phyloP scores from a whole-genome alignment of 2,888 invertebrate species.

The Ochropleura leucogaster region DNA sequence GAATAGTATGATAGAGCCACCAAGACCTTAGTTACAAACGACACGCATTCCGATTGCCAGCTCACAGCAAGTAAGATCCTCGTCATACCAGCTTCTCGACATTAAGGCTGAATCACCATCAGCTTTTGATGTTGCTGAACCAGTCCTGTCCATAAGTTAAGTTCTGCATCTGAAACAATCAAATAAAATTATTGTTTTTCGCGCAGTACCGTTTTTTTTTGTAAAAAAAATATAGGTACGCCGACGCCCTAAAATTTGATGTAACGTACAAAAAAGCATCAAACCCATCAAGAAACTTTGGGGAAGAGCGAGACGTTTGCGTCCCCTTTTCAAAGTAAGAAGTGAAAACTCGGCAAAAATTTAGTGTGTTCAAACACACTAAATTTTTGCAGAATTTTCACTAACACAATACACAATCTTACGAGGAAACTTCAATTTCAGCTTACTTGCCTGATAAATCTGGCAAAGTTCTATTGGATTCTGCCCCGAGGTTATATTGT shows the following conservation, averaged over 20 bases:
- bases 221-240: neutral
- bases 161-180: neutral
- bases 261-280: neutral
- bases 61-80: neutral
- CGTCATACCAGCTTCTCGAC: neutral
- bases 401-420: too few species aligned
- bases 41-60: neutral
- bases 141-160: neutral
- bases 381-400: too few species aligned
- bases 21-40: neutral
- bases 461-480: too few species aligned
- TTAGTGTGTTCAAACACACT: too few species aligned
- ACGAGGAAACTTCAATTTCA: too few species aligned
- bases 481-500: too few species aligned
- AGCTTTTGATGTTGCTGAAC: neutral
- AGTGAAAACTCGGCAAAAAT: too few species aligned
- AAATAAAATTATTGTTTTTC: neutral
- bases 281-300: too few species aligned
- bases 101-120: neutral
- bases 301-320: too few species aligned
- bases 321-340: too few species aligned
- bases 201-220: neutral
- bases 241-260: neutral
- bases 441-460: too few species aligned
- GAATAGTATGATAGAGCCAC: neutral